phyloP scores from a whole-genome alignment of 1,140 invertebrate species.

The Helicoverpa armigera region DNA sequence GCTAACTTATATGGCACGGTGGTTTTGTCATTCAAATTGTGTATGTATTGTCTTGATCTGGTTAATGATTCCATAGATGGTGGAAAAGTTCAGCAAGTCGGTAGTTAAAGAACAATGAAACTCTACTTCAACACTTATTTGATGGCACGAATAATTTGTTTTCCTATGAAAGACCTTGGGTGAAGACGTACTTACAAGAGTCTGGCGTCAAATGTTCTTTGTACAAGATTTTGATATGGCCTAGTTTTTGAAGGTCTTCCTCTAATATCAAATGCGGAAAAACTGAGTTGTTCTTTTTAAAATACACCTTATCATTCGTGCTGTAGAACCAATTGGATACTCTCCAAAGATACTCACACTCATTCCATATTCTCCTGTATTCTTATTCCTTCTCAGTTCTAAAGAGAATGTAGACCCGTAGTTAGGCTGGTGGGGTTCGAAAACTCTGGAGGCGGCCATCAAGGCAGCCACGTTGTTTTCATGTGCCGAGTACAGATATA shows the following conservation, averaged over 20 bases:
- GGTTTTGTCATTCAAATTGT: neutral
- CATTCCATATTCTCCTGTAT: slow-evolving; percentile 69
- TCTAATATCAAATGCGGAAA: neutral
- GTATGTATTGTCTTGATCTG: neutral
- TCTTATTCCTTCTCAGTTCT: slow-evolving; percentile 70
- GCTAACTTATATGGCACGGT: neutral
- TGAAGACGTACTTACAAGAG: neutral
- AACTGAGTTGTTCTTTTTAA: neutral
- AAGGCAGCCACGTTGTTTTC: slow-evolving; percentile 90
- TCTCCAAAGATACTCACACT: slow-evolving; percentile 59
- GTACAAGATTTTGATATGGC: too few relatives aligned
- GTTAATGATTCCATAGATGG: neutral
- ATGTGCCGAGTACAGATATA: slow-evolving; percentile 88
- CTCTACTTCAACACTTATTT: neutral
- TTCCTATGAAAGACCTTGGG: neutral
- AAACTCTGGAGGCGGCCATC: slow-evolving; percentile 88
- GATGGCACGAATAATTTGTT: neutral
- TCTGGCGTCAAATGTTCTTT: neutral
- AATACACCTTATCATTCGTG: too few relatives aligned
- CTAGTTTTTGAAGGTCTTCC: too few relatives aligned
- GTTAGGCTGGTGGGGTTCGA: slow-evolving; percentile 87
- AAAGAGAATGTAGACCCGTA: slow-evolving; percentile 85
- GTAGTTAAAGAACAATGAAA: slow-evolving; percentile 11
- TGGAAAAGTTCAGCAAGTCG: neutral
- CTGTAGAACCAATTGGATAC: too few relatives aligned